A percentile compares a stretch with the other conserved stretches of the same genome.
Conservation (phyloP, 2,888 invertebrate species). For the Phasia obesa region DNA sequence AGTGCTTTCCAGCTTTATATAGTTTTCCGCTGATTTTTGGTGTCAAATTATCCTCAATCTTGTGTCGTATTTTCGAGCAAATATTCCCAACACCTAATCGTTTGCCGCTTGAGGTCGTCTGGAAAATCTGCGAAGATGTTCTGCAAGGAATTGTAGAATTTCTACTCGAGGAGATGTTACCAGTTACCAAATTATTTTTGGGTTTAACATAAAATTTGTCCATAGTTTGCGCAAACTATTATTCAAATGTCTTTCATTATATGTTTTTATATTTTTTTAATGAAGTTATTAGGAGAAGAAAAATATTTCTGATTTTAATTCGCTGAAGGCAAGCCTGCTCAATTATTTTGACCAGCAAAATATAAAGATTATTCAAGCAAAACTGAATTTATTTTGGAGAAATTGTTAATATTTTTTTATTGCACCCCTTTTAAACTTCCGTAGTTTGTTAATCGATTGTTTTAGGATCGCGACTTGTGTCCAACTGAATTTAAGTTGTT, state of each 20-base stretch:
- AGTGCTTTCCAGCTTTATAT: slow-evolving; percentile 78
- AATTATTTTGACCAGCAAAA: not conserved
- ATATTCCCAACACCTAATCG: slow-evolving; percentile 77
- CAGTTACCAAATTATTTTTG: slow-evolving; percentile 39
- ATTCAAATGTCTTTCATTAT: slow-evolving; percentile 8
- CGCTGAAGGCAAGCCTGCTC: not conserved
- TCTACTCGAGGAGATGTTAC: slow-evolving; percentile 11
- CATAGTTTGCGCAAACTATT: slow-evolving; percentile 29
- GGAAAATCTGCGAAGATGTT: slow-evolving; percentile 50
- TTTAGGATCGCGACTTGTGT: slow-evolving; percentile 57
- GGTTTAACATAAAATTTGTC: slow-evolving; percentile 69
- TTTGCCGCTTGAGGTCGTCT: slow-evolving; percentile 37
- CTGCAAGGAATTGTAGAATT: not conserved
- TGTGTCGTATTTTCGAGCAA: slow-evolving; percentile 81
- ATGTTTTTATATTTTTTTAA: not conserved
- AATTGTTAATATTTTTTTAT: not conserved
- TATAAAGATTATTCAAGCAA: slow-evolving; percentile 13
- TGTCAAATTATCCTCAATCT: slow-evolving; percentile 81
- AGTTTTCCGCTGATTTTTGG: slow-evolving; percentile 79
- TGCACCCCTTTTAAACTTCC: slow-evolving; percentile 23
- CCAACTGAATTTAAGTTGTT: slow-evolving; percentile 54
- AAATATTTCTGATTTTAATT: not conserved
- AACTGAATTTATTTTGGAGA: slow-evolving; percentile 14
- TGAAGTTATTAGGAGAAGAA: not conserved
- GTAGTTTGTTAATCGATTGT: slow-evolving; percentile 58